Evolutionary conservation across 2,797 vertebrate species (phyloP).

Genomic region (Micropoecilia bifurca): DNA sequence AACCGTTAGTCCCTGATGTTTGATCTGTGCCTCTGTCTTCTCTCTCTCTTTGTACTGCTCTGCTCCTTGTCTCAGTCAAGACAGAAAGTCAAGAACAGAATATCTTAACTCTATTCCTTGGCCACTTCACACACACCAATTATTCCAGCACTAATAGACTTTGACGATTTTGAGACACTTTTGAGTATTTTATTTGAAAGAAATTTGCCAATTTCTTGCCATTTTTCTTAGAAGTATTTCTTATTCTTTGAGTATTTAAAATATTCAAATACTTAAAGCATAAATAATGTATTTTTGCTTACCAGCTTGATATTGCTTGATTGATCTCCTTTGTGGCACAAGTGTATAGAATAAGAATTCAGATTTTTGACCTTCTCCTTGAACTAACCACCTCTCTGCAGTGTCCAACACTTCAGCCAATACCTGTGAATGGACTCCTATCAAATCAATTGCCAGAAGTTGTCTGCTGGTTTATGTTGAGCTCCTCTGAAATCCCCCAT

Average conservation of each 20-base stretch:
- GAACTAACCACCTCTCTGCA: conserved; percentile 82
- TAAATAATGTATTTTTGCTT: conserved; percentile 7
- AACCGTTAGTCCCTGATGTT: conserved; percentile 70
- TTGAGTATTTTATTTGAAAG: not conserved
- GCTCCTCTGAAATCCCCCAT: conserved; percentile 20
- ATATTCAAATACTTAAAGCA: not conserved
- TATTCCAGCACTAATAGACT: not conserved
- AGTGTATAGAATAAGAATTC: conserved; percentile 61
- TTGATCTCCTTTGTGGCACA: conserved; percentile 13
- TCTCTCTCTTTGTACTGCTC: conserved; percentile 70
- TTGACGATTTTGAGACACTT: not conserved
- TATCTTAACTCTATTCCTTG: conserved; percentile 53
- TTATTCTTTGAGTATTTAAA: not conserved
- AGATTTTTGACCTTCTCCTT: conserved; percentile 78
- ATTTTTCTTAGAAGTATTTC: no score
- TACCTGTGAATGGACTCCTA: conserved; percentile 73
- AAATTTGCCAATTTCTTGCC: not conserved
- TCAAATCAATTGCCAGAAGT: conserved; percentile 64
- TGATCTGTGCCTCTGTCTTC: conserved; percentile 72
- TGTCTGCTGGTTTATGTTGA: conserved; percentile 51
- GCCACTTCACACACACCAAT: conserved; percentile 3
- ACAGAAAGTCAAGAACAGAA: conserved; percentile 65
- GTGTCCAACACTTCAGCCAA: conserved; percentile 76
- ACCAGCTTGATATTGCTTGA: conserved; percentile 1
- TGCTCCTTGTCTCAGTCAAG: conserved; percentile 78